Conservation (phyloP, 2,797 vertebrate species). For the Hydrolagus colliei region DNA sequence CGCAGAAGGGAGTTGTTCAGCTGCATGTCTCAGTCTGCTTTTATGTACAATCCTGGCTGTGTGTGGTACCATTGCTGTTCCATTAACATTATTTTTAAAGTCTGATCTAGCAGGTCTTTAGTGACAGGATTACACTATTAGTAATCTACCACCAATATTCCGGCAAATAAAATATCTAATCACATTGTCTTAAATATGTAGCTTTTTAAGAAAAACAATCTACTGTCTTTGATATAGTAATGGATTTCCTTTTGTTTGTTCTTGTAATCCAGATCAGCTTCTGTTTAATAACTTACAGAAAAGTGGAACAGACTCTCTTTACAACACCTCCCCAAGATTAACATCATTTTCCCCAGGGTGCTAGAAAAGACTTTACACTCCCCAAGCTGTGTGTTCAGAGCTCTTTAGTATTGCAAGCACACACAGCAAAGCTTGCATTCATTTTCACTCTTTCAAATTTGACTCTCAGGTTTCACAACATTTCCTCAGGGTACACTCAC, state of each 20-base stretch:
- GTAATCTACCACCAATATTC: too few relatives aligned
- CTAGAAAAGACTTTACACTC: background rate
- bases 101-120: too few relatives aligned
- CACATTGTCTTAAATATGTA: too few relatives aligned
- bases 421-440: slow-evolving; percentile 37
- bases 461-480: slow-evolving; percentile 35
- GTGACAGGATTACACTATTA: too few relatives aligned
- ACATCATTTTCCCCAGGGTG: slow-evolving; percentile 16
- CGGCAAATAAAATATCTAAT: too few relatives aligned
- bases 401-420: background rate
- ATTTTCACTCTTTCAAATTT: slow-evolving; percentile 44
- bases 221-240: background rate
- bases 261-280: slow-evolving; percentile 7
- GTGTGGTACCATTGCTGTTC: too few relatives aligned
- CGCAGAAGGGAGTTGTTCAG: too few relatives aligned
- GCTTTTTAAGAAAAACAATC: too few relatives aligned
- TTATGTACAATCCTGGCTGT: too few relatives aligned
- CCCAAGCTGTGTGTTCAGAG: background rate
- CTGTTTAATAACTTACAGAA: slow-evolving; percentile 5
- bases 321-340: background rate
- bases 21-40: too few relatives aligned
- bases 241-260: background rate
- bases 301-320: background rate
- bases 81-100: too few relatives aligned
- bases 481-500: slow-evolving; percentile 39